Percentiles rank a stretch among this genome's conserved stretches.
Conservation (phyloP, 2,113 vertebrate species). For the Condylura cristata region DNA sequence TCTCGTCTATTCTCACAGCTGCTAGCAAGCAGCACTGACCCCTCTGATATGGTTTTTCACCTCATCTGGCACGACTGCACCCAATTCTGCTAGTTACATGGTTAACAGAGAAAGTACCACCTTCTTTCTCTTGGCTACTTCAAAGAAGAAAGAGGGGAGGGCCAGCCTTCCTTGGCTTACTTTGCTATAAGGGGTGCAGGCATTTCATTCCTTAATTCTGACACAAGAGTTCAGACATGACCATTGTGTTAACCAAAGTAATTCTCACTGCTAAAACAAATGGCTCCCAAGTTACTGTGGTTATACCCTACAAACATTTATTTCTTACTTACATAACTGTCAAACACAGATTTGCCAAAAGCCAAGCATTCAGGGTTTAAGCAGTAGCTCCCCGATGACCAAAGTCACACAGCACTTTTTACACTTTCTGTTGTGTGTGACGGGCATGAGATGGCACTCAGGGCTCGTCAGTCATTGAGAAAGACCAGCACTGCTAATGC, state of each 20-base stretch:
- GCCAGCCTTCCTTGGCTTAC: neutral
- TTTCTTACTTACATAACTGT: slow-evolving; percentile 38
- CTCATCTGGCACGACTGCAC: slow-evolving; percentile 45
- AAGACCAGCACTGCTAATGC: neutral
- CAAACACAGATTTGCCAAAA: neutral
- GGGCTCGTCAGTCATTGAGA: fast-evolving
- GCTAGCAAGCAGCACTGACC: neutral
- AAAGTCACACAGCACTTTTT: neutral
- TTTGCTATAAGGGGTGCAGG: neutral
- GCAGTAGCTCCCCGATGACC: neutral
- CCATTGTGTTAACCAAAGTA: neutral
- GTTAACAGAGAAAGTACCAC: slow-evolving; percentile 38
- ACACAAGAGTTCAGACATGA: neutral
- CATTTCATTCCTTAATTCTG: slow-evolving; percentile 6
- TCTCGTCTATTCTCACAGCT: neutral
- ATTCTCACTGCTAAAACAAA: slow-evolving; percentile 28
- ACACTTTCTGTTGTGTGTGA: neutral
- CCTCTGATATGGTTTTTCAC: neutral
- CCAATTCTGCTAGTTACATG: slow-evolving; percentile 26
- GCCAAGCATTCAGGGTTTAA: neutral
- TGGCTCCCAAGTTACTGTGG: neutral
- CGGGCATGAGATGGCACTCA: fast-evolving
- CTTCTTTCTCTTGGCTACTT: slow-evolving; percentile 33
- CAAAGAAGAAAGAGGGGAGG: slow-evolving; percentile 25
- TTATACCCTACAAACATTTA: neutral